Percentiles rank a stretch among this genome's conserved stretches.
Conservation (phyloP, 2,888 invertebrate genomes). For the Neocrepidodera transversa region DNA sequence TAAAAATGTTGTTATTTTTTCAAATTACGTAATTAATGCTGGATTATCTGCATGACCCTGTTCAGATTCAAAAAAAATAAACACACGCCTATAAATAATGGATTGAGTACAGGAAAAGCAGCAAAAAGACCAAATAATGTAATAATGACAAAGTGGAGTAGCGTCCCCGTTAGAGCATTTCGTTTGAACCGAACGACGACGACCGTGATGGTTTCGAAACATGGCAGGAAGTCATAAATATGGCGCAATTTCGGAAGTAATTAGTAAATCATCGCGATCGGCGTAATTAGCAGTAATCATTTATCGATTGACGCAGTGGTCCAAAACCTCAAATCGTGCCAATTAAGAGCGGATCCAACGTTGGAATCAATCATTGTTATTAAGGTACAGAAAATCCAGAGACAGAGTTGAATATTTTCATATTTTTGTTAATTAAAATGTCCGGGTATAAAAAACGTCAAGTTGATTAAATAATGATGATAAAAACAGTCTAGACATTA, state of each 20-base stretch:
- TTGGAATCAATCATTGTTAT: not conserved
- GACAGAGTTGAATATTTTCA: not conserved
- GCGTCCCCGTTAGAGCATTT: not conserved
- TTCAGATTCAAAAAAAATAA: not conserved
- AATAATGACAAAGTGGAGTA: conserved; percentile 10
- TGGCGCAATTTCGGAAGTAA: conserved; percentile 51
- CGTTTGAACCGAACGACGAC: conserved; percentile 10
- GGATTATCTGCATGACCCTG: not conserved
- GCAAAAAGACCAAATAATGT: conserved; percentile 7
- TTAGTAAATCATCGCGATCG: conserved; percentile 55
- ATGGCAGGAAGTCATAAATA: conserved; percentile 51
- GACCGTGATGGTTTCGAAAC: conserved; percentile 42
- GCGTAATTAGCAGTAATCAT: conserved; percentile 47
- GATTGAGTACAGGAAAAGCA: not conserved
- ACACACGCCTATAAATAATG: conserved; percentile 8
- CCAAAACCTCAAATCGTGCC: conserved; percentile 17
- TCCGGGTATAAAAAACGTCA: too few species aligned
- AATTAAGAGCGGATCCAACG: not conserved
- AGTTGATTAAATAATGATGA: too few species aligned
- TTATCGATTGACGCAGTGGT: conserved; percentile 45
- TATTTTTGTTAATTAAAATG: too few species aligned
- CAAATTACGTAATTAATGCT: too few species aligned
- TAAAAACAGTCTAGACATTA: too few species aligned
- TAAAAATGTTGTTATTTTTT: too few species aligned
- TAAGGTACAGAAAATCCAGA: not conserved